Base-by-base conservation (phyloP, 23 tunicate species). In the Trididemnum clinides region DNA sequence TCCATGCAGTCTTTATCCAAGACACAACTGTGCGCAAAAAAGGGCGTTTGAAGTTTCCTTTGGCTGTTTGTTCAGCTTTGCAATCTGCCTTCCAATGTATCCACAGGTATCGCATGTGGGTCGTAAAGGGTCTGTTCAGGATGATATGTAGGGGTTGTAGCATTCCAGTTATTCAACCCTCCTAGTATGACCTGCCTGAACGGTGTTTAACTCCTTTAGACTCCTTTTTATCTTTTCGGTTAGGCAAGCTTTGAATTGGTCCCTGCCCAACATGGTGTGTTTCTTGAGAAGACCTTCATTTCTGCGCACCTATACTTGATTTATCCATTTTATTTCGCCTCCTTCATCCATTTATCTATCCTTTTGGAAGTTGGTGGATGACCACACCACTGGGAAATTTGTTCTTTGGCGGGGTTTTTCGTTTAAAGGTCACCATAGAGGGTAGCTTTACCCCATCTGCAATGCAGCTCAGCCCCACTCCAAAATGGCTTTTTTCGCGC, bases 271-370 rank as follows among this genome's bases (percentile, higher is more conserved):
- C 75, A 79, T 27, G 39, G 70, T 26, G 34, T 15, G 34, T 51
- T 51, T 51, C 37, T 50, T 79, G 34, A 51, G 77, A 51, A 62
- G 70, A 34, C 76, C 76, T 33, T 77, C 84, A 51, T 51, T 51
- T 79, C 84, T 79, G 69, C 34, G 69, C 77, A 51, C 59, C 70
- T 35, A 79, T 20, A 79, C 84, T 28, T 79, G 23, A 79, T 79
- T 54, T 51, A 79, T 33, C 77, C 84, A 79, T 51, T 51, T 54
- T 25, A 51, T 50, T n/a, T n/a, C n/a, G n/a, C n/a, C n/a, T n/a
- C 28, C 84, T 59, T 79, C 77, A 51, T 79, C 84, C 84, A 79
- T n/a, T n/a, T n/a, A n/a, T 79, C 84, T 77, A 79, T 79, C 84
- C 84, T 79, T 79, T 79, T 62, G 84, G 84, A 35, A 59, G 84